Conservation (phyloP, 1,140 invertebrate species). For the fruit fly (Drosophila melanogaster) region Release_6_plus_ISO1_MT NT_037436.4:5259001-5259500, state of each 20-base stretch:
- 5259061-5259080: slow-evolving; percentile 45
- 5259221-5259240: slow-evolving; percentile 47
- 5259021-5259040: slow-evolving; percentile 55
- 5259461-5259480: slow-evolving; percentile 29
- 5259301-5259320: slow-evolving; percentile 13
- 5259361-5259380: slow-evolving; percentile 52
- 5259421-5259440: slow-evolving; percentile 62
- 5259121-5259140: slow-evolving; percentile 44
- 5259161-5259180: slow-evolving; percentile 22
- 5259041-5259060: slow-evolving; percentile 31
- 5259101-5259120: slow-evolving; percentile 44
- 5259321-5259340: slow-evolving; percentile 12
- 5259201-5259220: slow-evolving; percentile 21
- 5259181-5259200: slow-evolving; percentile 42
- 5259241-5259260: slow-evolving; percentile 70
- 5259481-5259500: slow-evolving; percentile 14
- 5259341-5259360: slow-evolving; percentile 17
- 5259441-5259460: slow-evolving; percentile 28
- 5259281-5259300: slow-evolving; percentile 55
- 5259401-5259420: slow-evolving; percentile 79
- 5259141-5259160: neutral
- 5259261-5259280: slow-evolving; percentile 72
- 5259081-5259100: slow-evolving; percentile 31
- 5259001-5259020: slow-evolving; percentile 76
- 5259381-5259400: slow-evolving; percentile 66